Conservation (phyloP, 2,888 invertebrate genomes). For the Nycteola revayana region DNA sequence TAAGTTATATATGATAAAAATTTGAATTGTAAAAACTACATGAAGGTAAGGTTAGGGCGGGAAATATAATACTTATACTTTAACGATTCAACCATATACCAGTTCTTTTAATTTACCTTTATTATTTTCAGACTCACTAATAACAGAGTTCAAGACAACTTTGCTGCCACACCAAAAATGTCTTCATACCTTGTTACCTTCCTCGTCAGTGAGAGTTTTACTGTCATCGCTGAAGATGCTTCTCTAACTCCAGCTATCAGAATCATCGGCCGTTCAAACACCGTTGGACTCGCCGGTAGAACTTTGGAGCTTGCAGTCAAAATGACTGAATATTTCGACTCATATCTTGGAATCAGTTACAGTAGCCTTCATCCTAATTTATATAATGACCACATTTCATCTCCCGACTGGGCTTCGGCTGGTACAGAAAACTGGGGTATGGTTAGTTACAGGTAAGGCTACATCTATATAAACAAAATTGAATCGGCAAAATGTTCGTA, state of each 20-base stretch:
- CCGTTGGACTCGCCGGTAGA: slow-evolving; percentile 52
- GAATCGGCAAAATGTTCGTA: too few relatives aligned
- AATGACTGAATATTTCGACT: slow-evolving; percentile 62
- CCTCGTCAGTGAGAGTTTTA: slow-evolving; percentile 82
- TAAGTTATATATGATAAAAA: too few relatives aligned
- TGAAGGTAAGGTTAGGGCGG: too few relatives aligned
- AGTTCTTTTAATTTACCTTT: too few relatives aligned
- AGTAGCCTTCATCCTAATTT: slow-evolving; percentile 54
- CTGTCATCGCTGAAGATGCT: slow-evolving; percentile 58
- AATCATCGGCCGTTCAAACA: slow-evolving; percentile 70
- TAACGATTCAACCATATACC: too few relatives aligned
- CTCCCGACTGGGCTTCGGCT: slow-evolving; percentile 76
- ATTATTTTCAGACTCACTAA: slow-evolving; percentile 41
- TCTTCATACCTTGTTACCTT: slow-evolving; percentile 93
- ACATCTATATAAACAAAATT: not conserved
- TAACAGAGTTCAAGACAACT: slow-evolving; percentile 53
- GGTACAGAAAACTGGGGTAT: slow-evolving; percentile 78
- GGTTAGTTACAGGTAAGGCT: slow-evolving; percentile 70
- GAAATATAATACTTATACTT: too few relatives aligned
- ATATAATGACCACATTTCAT: slow-evolving; percentile 66
- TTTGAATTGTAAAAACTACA: too few relatives aligned
- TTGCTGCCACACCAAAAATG: slow-evolving; percentile 84
- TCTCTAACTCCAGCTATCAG: slow-evolving; percentile 59
- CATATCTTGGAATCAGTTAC: slow-evolving; percentile 65
- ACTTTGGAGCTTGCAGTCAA: slow-evolving; percentile 57